Base-by-base conservation (phyloP, 2,888 invertebrate species). In the Phaedon cochleariae region DNA sequence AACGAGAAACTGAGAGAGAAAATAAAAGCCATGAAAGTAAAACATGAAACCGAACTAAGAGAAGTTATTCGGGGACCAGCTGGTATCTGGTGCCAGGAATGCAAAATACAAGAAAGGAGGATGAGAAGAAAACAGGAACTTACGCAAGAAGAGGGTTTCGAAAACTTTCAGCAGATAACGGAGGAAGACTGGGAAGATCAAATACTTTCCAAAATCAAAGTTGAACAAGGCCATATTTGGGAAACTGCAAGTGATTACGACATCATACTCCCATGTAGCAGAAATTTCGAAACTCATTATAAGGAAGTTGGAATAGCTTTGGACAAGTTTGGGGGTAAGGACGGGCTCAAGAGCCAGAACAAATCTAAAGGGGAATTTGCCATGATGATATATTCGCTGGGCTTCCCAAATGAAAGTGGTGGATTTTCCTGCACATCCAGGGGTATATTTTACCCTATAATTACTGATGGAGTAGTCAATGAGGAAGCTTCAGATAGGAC, bases 401-500 rank as follows among this genome's bases (percentile, higher is more conserved):
- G 68, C 17, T 68, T 70, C 31, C 72, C 69, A 17, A 68, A 72
- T 51, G 46, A 63, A 22, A 61, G 66, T 2, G 65, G 69, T 22
- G 65, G 72, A 15, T 21, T 68, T 7, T 21, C 12, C 9, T n/a
- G 34, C 3, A 57, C 20, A 1, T 41, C 51, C 3, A 70, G 69
- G 31, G 26, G 41, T 17, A 69, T 71, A 41, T 62, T 62, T 45
- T 64, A 57, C 41, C 67, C 64, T 3, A 21, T 62, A 18, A 12
- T 59, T 10, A 34, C 37, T 4, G 55, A 61, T 7, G 57, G 21
- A 0, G 52, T 12, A 1, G 6, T 7, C 1, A 10, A 41, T 2
- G 10, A 21, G 3, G 58, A 67, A 6, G 41, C 26, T 1, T 31
- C 64, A 0, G 67, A 64, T 20, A n/a, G n/a, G n/a, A n/a, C n/a